Conservation (phyloP, 2,888 invertebrate species). For the Athalia rosae region DNA sequence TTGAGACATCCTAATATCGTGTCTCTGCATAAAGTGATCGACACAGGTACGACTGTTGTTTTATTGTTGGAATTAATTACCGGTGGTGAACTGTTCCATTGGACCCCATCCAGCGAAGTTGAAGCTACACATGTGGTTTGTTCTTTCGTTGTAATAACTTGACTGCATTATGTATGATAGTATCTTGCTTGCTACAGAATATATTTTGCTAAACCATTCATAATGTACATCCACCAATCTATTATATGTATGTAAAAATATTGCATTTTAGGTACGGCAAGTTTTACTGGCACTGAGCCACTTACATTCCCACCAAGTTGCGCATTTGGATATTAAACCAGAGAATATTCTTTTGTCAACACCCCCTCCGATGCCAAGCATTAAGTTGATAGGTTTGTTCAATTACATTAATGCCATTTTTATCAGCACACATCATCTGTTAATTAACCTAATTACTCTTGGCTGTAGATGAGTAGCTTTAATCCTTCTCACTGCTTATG, state of each 20-base stretch:
- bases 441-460: conserved; percentile 22
- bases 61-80: conserved; percentile 79
- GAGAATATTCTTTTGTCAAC: conserved; percentile 79
- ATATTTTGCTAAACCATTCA: neutral
- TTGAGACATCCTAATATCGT: conserved; percentile 80
- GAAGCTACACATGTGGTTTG: conserved; percentile 79
- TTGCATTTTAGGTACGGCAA: conserved; percentile 72
- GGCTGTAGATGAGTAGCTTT: neutral
- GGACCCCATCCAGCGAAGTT: conserved; percentile 75
- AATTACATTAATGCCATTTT: conserved; percentile 7
- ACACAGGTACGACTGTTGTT: conserved; percentile 77
- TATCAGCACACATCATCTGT: conserved; percentile 18
- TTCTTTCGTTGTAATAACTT: conserved; percentile 19
- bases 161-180: neutral
- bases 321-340: conserved; percentile 82
- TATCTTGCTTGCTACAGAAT: neutral
- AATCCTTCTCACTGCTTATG: neutral
- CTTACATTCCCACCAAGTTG: conserved; percentile 78
- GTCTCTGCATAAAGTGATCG: conserved; percentile 78
- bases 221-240: too few relatives aligned
- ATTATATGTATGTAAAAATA: neutral
- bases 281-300: conserved; percentile 79
- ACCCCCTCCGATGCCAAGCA: conserved; percentile 73
- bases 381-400: conserved; percentile 77
- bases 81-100: conserved; percentile 81